These are phyloP conservation scores for Yponomeuta cagnagella DNA, from an alignment of 2,888 invertebrate genomes.

Conservation along the genomic window DNA sequence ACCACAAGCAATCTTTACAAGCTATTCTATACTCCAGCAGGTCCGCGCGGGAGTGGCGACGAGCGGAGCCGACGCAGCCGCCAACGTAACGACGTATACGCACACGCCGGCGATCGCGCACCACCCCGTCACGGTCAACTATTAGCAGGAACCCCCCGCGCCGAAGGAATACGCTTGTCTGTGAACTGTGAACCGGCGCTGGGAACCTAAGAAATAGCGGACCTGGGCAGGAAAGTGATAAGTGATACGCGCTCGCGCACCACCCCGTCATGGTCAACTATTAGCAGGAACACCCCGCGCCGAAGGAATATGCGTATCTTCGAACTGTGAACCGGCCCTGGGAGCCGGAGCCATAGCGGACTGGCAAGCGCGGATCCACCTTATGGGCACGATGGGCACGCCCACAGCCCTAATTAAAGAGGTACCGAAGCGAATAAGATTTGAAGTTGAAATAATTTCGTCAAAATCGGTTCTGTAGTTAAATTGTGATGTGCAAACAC, in stretches of 20 bases:
- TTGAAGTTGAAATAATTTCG: too few relatives aligned
- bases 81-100: slow-evolving; percentile 39
- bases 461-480: too few relatives aligned
- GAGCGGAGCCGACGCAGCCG: slow-evolving; percentile 26
- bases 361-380: too few relatives aligned
- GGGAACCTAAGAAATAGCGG: background rate
- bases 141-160: slow-evolving; percentile 40
- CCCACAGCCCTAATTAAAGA: too few relatives aligned
- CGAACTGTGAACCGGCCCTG: too few relatives aligned
- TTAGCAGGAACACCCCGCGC: too few relatives aligned
- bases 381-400: too few relatives aligned
- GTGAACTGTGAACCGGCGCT: background rate
- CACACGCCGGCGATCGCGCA: slow-evolving; percentile 48
- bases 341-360: background rate
- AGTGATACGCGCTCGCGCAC: slow-evolving; percentile 39
- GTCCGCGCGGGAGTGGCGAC: slow-evolving; percentile 38
- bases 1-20: too few relatives aligned
- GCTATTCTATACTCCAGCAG: slow-evolving; percentile 31
- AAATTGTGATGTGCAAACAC: too few relatives aligned
- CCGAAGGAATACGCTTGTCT: background rate
- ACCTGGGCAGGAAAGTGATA: background rate
- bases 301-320: too few relatives aligned
- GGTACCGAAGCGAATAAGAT: too few relatives aligned
- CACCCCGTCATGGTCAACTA: slow-evolving; percentile 57
- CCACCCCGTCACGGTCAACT: slow-evolving; percentile 68